Base-by-base conservation (phyloP, 1,140 invertebrate species). In the Euura saliciscinereae region DNA sequence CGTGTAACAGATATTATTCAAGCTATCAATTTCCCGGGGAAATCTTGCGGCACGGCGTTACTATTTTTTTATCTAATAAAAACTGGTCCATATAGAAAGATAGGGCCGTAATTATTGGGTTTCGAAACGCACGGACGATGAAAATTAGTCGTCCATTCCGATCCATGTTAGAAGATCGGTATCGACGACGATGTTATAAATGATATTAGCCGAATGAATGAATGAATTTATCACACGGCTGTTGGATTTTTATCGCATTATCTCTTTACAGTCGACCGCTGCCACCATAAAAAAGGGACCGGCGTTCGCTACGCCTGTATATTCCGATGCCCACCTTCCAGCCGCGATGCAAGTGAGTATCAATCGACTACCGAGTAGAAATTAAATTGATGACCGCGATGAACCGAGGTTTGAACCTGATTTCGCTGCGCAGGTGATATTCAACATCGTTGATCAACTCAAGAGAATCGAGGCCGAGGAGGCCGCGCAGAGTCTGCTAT, bases 401-500 rank as follows among this genome's bases (percentile, higher is more conserved):
- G 28, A 28, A 28, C 28, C 28, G 28, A 28, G 28, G 28, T 28
- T 28, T 28, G 66, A 28, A 2, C 8, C 10, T 69, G 5, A 5
- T 69, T 11, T 45, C 44, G 2, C 5, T 44, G 28, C 68, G 43
- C 66, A 86, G 84, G 84, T 86, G 11, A 86, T 84, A 72, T 86
- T 85, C 73, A 80, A 86, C 68, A 77, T 82, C 2, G 84, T 85
- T 6, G 83, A 84, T 6, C 84, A 86, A 71, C 44, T 85, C 46
- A 84, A 82, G 67, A 67, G 8, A 69, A 42, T 10, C 13, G 28
- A 42, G 4, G 13, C 44, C 42, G 68, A 69, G 28, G 68, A 69
- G 45, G 13, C 11, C 11, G 28, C 43, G 45, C 7, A 28, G 45
- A 45, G 2, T 45, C 28, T 43, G 28, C 45, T 45, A 44, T 44